A percentile compares a stretch with the other conserved stretches of the same genome.
Evolutionary conservation across 2,888 invertebrate species (phyloP).

Genomic region (Troides aeacus): DNA sequence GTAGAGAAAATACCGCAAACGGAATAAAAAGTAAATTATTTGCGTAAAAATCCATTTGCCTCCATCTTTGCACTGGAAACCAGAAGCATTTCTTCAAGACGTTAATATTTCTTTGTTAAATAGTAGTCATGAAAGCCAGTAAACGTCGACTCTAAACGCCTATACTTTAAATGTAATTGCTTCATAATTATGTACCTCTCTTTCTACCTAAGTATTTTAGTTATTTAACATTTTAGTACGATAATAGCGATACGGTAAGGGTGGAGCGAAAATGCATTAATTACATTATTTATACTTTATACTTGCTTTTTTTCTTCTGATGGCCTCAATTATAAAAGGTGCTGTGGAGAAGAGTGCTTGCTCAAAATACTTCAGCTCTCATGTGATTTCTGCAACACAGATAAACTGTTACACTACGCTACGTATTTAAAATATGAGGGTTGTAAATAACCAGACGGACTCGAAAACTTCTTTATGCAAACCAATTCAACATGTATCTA

Average conservation of each 20-base stretch:
- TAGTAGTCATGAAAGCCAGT: slow-evolving; percentile 9
- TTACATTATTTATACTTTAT: background rate
- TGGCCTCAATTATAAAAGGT: too few species aligned
- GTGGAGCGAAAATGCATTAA: background rate
- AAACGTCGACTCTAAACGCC: background rate
- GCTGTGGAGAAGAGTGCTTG: too few species aligned
- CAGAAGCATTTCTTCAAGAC: slow-evolving; percentile 24
- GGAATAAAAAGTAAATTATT: background rate
- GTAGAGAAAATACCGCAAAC: too few species aligned
- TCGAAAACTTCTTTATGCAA: too few species aligned
- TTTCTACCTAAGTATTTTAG: background rate
- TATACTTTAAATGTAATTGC: slow-evolving; percentile 4
- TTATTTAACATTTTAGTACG: background rate
- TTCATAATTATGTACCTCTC: background rate
- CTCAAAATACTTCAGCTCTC: too few species aligned
- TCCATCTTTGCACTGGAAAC: slow-evolving; percentile 3
- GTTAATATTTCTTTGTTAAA: slow-evolving; percentile 24
- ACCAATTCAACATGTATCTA: too few species aligned
- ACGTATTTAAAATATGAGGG: too few species aligned
- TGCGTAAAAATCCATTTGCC: slow-evolving; percentile 10
- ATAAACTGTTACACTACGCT: too few species aligned
- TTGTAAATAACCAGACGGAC: too few species aligned
- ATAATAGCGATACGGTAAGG: background rate
- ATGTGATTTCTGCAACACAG: too few species aligned
- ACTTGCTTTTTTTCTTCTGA: background rate